Conservation (phyloP, 2,888 invertebrate species). For the Eledona agricola region DNA sequence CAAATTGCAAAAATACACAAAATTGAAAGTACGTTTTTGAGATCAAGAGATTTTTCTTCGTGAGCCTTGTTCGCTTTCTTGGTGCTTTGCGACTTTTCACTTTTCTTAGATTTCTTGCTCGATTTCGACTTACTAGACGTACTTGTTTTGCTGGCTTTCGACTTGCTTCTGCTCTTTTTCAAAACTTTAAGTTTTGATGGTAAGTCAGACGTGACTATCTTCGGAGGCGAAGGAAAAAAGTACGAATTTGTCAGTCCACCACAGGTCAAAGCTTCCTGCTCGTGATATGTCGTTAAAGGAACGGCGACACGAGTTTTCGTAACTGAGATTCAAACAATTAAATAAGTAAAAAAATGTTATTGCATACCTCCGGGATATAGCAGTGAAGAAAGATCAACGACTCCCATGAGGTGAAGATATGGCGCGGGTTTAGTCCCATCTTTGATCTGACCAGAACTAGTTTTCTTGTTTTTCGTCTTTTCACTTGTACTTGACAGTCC, state of each 20-base stretch:
- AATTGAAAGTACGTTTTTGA: constrained; percentile 17
- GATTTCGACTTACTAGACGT: constrained; percentile 29
- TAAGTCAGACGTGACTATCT: constrained; percentile 17
- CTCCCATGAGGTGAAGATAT: constrained; percentile 58
- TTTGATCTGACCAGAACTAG: too few relatives aligned
- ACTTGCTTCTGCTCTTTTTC: constrained; percentile 19
- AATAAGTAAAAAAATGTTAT: constrained; percentile 7
- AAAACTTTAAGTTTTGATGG: constrained; percentile 18
- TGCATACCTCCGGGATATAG: constrained; percentile 57
- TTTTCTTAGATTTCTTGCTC: constrained; percentile 32
- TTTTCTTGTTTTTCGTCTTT: constrained; percentile 33
- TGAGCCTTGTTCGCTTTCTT: not conserved
- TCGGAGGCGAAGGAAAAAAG: constrained; percentile 51
- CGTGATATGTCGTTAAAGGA: constrained; percentile 53
- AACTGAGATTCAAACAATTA: constrained; percentile 43
- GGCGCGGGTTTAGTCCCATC: too few relatives aligned
- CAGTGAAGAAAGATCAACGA: constrained; percentile 55
- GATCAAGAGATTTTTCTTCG: constrained; percentile 9
- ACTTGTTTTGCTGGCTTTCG: constrained; percentile 26
- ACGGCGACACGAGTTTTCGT: constrained; percentile 52
- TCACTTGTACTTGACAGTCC: constrained; percentile 3
- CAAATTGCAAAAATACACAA: not conserved
- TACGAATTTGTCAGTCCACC: constrained; percentile 55
- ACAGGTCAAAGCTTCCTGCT: constrained; percentile 51
- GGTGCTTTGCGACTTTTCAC: constrained; percentile 26